These are phyloP conservation scores for Penaeus chinensis DNA, from an alignment of 1,140 invertebrate species.

Conservation along the genomic window DNA sequence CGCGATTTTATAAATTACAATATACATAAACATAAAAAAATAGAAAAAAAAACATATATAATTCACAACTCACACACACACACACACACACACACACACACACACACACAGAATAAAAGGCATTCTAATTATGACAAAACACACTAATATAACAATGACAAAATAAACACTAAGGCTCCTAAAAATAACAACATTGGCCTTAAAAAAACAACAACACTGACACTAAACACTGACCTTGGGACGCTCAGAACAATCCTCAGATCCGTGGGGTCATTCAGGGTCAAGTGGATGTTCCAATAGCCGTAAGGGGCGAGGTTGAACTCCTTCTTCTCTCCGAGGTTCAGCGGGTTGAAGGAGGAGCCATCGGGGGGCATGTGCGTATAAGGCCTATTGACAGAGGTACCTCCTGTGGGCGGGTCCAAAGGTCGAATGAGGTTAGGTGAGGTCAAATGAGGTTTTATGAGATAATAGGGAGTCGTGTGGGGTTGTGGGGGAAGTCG, in stretches of 20 bases:
- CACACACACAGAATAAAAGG: neutral
- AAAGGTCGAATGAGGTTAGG: neutral
- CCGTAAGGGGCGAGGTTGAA: slow-evolving; percentile 60
- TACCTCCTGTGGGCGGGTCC: slow-evolving; percentile 27
- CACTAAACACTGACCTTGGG: slow-evolving; percentile 47
- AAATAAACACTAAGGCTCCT: too few relatives aligned
- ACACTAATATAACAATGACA: too few relatives aligned
- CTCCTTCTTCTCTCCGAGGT: slow-evolving; percentile 46
- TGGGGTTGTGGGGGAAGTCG: too few relatives aligned
- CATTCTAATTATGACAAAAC: too few relatives aligned
- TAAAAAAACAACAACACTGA: too few relatives aligned
- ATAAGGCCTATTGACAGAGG: slow-evolving; percentile 47
- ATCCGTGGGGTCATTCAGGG: slow-evolving; percentile 58
- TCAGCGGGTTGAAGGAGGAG: slow-evolving; percentile 58
- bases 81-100: neutral
- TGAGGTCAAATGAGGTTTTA: neutral
- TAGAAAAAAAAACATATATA: neutral
- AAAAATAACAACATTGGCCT: too few relatives aligned
- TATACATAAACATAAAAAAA: too few relatives aligned
- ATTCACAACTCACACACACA: neutral
- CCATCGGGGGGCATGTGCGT: slow-evolving; percentile 58
- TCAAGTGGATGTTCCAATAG: slow-evolving; percentile 63
- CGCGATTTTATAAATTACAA: neutral
- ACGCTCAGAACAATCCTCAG: slow-evolving; percentile 57
- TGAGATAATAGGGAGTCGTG: too few relatives aligned